phyloP scores from a whole-genome alignment of 2,888 invertebrate species.

The Carabus problematicus region DNA sequence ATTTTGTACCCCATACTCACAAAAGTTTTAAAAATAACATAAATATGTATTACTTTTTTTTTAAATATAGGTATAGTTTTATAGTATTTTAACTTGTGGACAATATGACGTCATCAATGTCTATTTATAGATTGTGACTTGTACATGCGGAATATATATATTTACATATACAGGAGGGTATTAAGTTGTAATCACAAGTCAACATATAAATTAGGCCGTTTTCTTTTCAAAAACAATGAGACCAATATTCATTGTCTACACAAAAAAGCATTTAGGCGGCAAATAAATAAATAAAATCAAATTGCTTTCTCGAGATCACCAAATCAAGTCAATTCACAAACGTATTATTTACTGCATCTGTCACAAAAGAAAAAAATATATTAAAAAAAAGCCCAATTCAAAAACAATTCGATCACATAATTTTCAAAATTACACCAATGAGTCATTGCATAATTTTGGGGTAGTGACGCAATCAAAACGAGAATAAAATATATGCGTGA shows the following conservation, averaged over 20 bases:
- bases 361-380: no score
- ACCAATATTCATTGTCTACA: no score
- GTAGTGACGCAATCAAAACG: neutral
- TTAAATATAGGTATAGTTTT: slow-evolving; percentile 17
- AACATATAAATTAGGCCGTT: slow-evolving; percentile 36
- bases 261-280: no score
- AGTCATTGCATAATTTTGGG: neutral
- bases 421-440: no score
- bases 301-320: no score
- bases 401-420: no score
- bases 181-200: slow-evolving; percentile 31
- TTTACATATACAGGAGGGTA: slow-evolving; percentile 35
- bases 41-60: no score
- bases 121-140: slow-evolving; percentile 37
- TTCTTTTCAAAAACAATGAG: slow-evolving; percentile 8
- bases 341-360: no score
- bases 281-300: no score
- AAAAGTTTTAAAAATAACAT: slow-evolving; percentile 31
- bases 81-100: slow-evolving; percentile 23
- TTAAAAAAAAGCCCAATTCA: no score
- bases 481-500: neutral
- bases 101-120: slow-evolving; percentile 22
- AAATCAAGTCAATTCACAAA: no score
- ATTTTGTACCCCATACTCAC: slow-evolving; percentile 39
- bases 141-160: slow-evolving; percentile 13